Conservation (phyloP, 2,888 invertebrate genomes). For the Blomia tropicalis region DNA sequence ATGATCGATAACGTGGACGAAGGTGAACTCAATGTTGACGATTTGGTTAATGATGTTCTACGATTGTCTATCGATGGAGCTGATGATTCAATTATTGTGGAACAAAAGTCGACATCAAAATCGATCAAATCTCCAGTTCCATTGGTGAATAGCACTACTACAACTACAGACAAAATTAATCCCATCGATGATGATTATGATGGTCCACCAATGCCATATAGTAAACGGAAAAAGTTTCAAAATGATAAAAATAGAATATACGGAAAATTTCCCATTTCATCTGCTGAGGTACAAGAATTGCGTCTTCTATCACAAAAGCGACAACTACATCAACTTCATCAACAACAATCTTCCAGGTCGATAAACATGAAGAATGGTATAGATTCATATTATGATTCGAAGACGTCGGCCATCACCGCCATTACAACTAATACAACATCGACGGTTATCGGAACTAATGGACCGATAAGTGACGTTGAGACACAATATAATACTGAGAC, state of each 20-base stretch:
- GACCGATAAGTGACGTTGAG: too few relatives aligned
- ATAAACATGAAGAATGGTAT: background rate
- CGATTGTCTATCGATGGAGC: background rate
- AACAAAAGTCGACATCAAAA: background rate
- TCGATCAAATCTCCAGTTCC: background rate
- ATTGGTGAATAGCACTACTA: background rate
- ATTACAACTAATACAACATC: background rate
- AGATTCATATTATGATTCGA: too few relatives aligned
- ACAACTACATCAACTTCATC: background rate
- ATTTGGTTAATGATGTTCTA: background rate
- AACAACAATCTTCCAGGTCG: background rate
- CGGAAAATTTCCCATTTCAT: background rate
- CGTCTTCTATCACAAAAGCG: background rate
- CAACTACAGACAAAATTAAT: background rate
- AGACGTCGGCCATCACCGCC: background rate
- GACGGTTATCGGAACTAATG: background rate
- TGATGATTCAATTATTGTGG: background rate
- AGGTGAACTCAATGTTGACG: background rate
- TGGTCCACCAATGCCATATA: constrained; percentile 10
- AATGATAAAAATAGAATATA: background rate
- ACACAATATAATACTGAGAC: background rate
- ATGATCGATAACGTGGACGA: background rate
- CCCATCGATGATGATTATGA: background rate
- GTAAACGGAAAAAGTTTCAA: background rate
- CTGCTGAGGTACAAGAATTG: background rate